Evolutionary conservation across 2,888 invertebrate genomes (phyloP).

Genomic region (Litoditis marina): DNA sequence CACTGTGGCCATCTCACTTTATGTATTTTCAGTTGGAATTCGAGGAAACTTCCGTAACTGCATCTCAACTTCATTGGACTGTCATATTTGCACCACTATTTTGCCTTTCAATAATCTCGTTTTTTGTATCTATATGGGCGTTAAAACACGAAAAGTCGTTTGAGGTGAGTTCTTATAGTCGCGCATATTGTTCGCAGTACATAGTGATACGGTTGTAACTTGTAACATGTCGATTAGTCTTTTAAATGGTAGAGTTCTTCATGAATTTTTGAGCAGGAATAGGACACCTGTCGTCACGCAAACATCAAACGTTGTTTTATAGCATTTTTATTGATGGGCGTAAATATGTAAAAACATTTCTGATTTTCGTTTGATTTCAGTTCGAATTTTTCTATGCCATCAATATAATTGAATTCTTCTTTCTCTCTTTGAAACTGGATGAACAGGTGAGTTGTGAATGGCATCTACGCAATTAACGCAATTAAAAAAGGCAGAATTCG

Average conservation of each 20-base stretch:
- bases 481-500: too few species aligned
- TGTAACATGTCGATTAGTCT: too few species aligned
- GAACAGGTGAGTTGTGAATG: constrained; percentile 61
- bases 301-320: too few species aligned
- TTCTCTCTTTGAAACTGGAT: constrained; percentile 87
- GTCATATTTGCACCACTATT: constrained; percentile 84
- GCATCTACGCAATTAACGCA: not conserved
- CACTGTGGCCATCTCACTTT: too few species aligned
- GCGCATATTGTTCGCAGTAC: too few species aligned
- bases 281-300: too few species aligned
- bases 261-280: too few species aligned
- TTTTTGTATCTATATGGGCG: constrained; percentile 95
- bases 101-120: constrained; percentile 91
- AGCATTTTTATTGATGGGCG: too few species aligned
- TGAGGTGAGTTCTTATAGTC: constrained; percentile 71
- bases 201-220: too few species aligned
- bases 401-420: constrained; percentile 94
- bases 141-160: constrained; percentile 95
- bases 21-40: constrained; percentile 25
- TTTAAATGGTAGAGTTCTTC: too few species aligned
- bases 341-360: not conserved
- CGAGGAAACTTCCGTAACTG: constrained; percentile 20
- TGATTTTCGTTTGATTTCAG: constrained; percentile 67
- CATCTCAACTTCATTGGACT: constrained; percentile 62
- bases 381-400: constrained; percentile 93